These are phyloP conservation scores for Apis cerana DNA, from an alignment of 1,140 invertebrate genomes.

Conservation along the genomic window DNA sequence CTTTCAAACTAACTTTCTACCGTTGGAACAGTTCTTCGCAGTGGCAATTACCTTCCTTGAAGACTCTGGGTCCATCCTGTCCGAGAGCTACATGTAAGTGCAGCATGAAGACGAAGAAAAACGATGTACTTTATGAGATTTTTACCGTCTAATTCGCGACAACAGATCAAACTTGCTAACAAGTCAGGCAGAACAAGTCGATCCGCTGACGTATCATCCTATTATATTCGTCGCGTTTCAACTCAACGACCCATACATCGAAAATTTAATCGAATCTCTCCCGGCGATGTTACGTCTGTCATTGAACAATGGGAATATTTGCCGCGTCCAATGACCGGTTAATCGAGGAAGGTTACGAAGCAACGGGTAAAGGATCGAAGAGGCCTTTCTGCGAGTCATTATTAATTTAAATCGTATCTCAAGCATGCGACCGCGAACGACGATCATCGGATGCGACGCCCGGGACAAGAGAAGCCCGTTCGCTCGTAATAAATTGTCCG, in stretches of 20 bases:
- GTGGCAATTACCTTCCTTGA: constrained; percentile 65
- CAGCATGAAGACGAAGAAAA: constrained; percentile 20
- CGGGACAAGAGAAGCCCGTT: constrained; percentile 26
- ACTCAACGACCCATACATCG: neutral
- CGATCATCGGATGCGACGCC: constrained; percentile 29
- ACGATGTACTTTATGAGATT: constrained; percentile 15
- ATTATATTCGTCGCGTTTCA: constrained; percentile 12
- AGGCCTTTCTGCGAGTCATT: constrained; percentile 37
- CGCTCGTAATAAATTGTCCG: constrained; percentile 57
- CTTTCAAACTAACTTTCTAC: constrained; percentile 2
- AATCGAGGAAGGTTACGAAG: constrained; percentile 37
- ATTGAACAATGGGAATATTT: constrained; percentile 13
- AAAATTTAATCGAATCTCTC: constrained; percentile 18
- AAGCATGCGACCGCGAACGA: neutral
- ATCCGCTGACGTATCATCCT: neutral
- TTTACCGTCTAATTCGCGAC: neutral
- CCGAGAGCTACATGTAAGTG: constrained; percentile 57
- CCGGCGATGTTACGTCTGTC: neutral
- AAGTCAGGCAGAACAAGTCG: neutral
- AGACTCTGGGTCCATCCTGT: constrained; percentile 65
- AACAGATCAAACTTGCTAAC: neutral
- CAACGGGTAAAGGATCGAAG: neutral
- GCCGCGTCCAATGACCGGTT: constrained; percentile 9
- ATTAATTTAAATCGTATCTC: constrained; percentile 44
- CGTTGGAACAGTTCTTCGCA: neutral